Conservation (phyloP, 2,888 invertebrate genomes). For the Chirona hameri region DNA sequence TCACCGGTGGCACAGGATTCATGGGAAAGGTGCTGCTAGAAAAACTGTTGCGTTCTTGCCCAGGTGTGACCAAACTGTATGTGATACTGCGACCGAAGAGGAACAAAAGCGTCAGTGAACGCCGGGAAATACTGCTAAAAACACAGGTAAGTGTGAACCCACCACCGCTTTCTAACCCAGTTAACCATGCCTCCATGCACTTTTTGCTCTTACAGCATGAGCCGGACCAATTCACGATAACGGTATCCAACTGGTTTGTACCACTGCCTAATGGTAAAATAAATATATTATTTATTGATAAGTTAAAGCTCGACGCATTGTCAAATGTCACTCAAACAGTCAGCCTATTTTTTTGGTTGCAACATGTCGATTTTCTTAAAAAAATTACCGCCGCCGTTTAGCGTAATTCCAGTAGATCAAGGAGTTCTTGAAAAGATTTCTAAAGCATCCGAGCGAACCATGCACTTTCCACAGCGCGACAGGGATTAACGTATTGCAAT, state of each 20-base stretch:
- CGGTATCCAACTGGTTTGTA: neutral
- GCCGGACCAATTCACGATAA: neutral
- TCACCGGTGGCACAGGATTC: slow-evolving; percentile 88
- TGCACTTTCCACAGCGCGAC: neutral
- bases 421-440: neutral
- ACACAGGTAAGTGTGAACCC: slow-evolving; percentile 65
- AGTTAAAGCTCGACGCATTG: neutral
- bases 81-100: slow-evolving; percentile 70
- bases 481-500: slow-evolving; percentile 1
- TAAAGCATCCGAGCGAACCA: neutral
- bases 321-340: no score
- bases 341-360: no score
- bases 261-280: neutral
- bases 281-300: neutral
- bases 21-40: slow-evolving; percentile 86
- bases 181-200: neutral
- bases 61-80: slow-evolving; percentile 68
- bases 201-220: neutral
- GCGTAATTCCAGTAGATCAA: neutral
- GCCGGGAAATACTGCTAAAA: slow-evolving; percentile 66
- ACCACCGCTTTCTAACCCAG: neutral
- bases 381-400: no score
- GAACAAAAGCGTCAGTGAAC: slow-evolving; percentile 59
- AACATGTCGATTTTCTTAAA: no score
- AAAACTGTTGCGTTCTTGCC: slow-evolving; percentile 78